phyloP scores from a whole-genome alignment of 1,140 invertebrate species.

The Drosophila gunungcola region DNA sequence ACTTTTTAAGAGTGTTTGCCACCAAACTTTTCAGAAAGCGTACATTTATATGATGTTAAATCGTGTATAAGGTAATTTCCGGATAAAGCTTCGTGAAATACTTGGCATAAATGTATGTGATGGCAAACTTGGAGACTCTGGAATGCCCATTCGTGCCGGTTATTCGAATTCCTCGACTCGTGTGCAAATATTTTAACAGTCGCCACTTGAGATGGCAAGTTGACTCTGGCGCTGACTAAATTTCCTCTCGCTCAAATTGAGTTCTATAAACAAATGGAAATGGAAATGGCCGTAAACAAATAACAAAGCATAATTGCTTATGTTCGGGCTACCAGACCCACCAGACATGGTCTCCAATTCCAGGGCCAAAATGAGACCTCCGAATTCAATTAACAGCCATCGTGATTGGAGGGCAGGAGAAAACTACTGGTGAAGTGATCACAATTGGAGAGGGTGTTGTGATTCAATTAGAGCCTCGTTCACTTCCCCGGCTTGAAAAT shows the following conservation, averaged over 20 bases:
- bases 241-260: conserved; percentile 51
- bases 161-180: conserved; percentile 35
- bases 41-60: no score
- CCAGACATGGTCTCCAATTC: conserved; percentile 7
- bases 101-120: conserved; percentile 46
- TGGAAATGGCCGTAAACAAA: conserved; percentile 73
- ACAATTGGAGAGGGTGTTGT: conserved; percentile 35
- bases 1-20: no score
- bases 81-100: conserved; percentile 11
- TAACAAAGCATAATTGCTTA: conserved; percentile 71
- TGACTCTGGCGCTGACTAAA: conserved; percentile 28
- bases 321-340: conserved; percentile 40
- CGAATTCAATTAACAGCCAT: conserved; percentile 70
- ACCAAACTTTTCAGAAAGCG: no score
- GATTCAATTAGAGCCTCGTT: conserved; percentile 59
- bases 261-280: conserved; percentile 74
- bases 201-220: conserved; percentile 11
- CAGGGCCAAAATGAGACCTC: conserved; percentile 47
- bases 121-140: conserved; percentile 14
- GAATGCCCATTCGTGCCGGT: conserved; percentile 8
- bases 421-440: conserved; percentile 23
- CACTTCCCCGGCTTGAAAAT: conserved; percentile 1
- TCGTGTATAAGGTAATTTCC: background rate
- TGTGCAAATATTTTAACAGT: conserved; percentile 62
- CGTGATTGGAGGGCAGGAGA: conserved; percentile 20